phyloP scores from a whole-genome alignment of 92 coral and sea anemone genomes.

The Porites rus region DNA sequence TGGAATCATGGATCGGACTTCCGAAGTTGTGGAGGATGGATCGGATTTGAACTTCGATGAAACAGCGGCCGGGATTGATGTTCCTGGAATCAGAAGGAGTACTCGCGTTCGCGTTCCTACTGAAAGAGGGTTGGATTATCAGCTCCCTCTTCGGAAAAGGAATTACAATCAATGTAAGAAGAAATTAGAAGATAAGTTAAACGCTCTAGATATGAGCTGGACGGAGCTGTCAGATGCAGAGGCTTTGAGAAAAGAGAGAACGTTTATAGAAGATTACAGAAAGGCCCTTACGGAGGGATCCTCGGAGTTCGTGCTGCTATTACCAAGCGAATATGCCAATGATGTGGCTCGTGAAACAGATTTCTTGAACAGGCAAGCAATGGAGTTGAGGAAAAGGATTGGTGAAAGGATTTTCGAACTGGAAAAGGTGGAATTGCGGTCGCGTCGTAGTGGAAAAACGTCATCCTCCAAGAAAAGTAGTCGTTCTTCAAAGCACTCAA shows the following conservation, averaged over 20 bases:
- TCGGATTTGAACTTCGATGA: background rate
- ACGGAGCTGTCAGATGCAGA: slow-evolving; percentile 36
- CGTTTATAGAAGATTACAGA: slow-evolving; percentile 45
- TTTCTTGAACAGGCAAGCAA: slow-evolving; percentile 39
- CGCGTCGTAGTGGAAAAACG: slow-evolving; percentile 16
- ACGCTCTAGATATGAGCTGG: slow-evolving; percentile 47
- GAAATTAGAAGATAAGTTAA: slow-evolving; percentile 38
- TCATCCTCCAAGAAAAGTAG: too few species aligned
- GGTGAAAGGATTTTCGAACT: slow-evolving; percentile 52
- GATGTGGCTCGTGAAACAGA: slow-evolving; percentile 16
- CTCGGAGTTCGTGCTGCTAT: slow-evolving; percentile 36
- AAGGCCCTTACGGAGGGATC: slow-evolving; percentile 40
- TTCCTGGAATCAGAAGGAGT: too few species aligned
- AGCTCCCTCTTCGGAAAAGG: slow-evolving; percentile 5
- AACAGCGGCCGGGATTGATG: background rate
- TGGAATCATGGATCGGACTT: background rate
- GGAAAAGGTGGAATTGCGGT: slow-evolving; percentile 48
- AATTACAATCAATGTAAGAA: slow-evolving; percentile 26
- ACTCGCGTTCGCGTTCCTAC: background rate
- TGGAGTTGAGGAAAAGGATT: slow-evolving; percentile 46
- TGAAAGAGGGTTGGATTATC: slow-evolving; percentile 24
- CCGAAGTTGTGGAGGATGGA: background rate
- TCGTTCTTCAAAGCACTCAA: slow-evolving; percentile 42
- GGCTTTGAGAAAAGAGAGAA: slow-evolving; percentile 42
- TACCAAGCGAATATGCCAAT: background rate